These are phyloP conservation scores for Microlaimidae sp. DNA, from an alignment of 2,888 invertebrate genomes.

Conservation along the genomic window DNA sequence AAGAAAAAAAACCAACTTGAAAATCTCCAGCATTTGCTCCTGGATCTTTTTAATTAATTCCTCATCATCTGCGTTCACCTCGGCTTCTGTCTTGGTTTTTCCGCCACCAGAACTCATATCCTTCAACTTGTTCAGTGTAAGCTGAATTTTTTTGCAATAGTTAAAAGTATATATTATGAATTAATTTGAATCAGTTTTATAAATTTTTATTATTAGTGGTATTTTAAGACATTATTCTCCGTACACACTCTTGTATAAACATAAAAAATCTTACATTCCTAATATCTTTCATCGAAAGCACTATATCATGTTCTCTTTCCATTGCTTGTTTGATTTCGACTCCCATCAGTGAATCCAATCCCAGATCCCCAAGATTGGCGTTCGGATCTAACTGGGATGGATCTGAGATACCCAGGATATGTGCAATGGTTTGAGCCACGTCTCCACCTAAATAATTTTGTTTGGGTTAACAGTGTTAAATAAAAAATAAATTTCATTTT, in stretches of 20 bases:
- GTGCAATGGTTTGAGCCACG: slow-evolving; percentile 27
- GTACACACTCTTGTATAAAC: too few species aligned
- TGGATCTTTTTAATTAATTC: slow-evolving; percentile 29
- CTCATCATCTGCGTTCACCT: slow-evolving; percentile 27
- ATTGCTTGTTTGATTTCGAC: slow-evolving; percentile 70
- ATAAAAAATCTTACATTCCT: slow-evolving; percentile 44
- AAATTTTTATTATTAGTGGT: too few species aligned
- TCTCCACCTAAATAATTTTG: too few species aligned
- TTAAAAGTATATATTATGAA: too few species aligned
- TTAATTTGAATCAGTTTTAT: too few species aligned
- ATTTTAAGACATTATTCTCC: not conserved
- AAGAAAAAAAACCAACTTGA: too few species aligned
- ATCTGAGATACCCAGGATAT: slow-evolving; percentile 58
- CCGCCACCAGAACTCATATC: slow-evolving; percentile 39
- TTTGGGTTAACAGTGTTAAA: too few species aligned
- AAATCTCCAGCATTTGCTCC: slow-evolving; percentile 34
- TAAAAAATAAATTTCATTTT: too few species aligned
- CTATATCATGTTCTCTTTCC: slow-evolving; percentile 56
- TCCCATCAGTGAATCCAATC: slow-evolving; percentile 96
- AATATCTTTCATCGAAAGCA: slow-evolving; percentile 76
- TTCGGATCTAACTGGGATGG: slow-evolving; percentile 55
- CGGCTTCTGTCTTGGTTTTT: slow-evolving; percentile 9
- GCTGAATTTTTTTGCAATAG: too few species aligned
- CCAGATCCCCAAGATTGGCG: slow-evolving; percentile 72
- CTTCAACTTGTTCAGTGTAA: slow-evolving; percentile 58